Conservation (phyloP, 1,140 invertebrate species). For the Nomia melanderi region DNA sequence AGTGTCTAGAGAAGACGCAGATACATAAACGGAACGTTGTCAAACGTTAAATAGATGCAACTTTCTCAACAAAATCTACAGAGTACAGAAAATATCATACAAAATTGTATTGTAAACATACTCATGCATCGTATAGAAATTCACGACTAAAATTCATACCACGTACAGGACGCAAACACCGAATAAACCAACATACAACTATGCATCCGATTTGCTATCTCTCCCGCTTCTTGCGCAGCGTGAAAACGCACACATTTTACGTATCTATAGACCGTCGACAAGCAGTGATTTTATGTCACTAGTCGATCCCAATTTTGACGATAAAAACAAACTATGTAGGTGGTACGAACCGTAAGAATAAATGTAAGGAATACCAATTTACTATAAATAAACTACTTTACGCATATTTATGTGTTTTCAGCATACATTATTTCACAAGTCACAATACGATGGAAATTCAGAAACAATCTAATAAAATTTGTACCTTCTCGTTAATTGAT, state of each 20-base stretch:
- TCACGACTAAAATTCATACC: slow-evolving; percentile 26
- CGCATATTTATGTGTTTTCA: too few species aligned
- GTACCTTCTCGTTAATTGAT: too few species aligned
- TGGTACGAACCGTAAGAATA: too few species aligned
- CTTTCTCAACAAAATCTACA: slow-evolving; percentile 14
- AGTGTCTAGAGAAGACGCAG: background rate
- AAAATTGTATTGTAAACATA: background rate
- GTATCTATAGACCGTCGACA: background rate
- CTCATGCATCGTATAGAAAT: slow-evolving; percentile 1
- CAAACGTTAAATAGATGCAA: slow-evolving; percentile 6
- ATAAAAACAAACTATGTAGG: too few species aligned
- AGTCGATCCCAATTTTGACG: too few species aligned
- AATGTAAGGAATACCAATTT: too few species aligned
- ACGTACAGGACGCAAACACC: slow-evolving; percentile 34
- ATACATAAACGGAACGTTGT: background rate
- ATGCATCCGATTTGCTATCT: slow-evolving; percentile 16
- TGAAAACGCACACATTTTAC: slow-evolving; percentile 1
- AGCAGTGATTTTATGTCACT: slow-evolving; percentile 7
- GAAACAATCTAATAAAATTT: too few species aligned
- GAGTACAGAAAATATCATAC: slow-evolving; percentile 20
- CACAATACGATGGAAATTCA: too few species aligned
- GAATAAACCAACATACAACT: slow-evolving; percentile 13
- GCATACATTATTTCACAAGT: too few species aligned
- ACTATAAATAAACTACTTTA: too few species aligned
- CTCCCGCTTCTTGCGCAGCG: slow-evolving; percentile 40